phyloP scores from a whole-genome alignment of 2,888 invertebrate species.

The Acrobasis repandana region DNA sequence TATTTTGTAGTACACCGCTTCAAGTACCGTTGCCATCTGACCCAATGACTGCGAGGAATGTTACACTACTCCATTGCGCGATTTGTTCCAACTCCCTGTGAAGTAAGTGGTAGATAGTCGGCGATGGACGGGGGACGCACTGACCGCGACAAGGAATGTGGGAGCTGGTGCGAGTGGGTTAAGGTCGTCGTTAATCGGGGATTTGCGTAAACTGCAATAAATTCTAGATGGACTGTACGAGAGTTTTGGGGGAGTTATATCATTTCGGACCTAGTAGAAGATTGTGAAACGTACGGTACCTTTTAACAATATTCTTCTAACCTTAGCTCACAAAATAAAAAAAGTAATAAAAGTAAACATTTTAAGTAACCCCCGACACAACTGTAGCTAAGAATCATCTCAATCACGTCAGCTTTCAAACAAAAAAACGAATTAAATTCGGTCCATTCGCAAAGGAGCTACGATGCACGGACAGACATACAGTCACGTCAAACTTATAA shows the following conservation, averaged over 20 bases:
- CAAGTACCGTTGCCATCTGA: conserved; percentile 26
- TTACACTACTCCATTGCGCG: conserved; percentile 17
- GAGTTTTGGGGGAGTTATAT: not conserved
- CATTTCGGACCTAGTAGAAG: no score
- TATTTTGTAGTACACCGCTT: conserved; percentile 12
- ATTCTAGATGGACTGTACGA: not conserved
- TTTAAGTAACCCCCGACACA: no score
- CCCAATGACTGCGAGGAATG: conserved; percentile 24
- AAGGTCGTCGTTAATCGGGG: conserved; percentile 10
- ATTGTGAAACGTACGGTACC: no score
- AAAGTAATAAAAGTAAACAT: no score
- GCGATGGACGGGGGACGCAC: conserved; percentile 3
- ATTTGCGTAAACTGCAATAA: conserved; percentile 16
- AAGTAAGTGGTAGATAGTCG: not conserved
- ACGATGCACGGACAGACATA: no score
- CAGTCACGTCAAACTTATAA: no score
- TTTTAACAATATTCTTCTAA: no score
- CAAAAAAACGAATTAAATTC: no score
- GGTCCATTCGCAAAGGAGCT: no score
- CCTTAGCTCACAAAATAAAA: no score
- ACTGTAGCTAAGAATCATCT: no score
- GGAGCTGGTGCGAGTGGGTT: conserved; percentile 6
- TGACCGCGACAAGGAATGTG: conserved; percentile 2
- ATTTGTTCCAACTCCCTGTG: not conserved
- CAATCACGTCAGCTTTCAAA: no score